Evolutionary conservation across 2,888 invertebrate genomes (phyloP), one percentile per base, ranked within the genome.

Genomic region (Antheraea yamamai): DNA sequence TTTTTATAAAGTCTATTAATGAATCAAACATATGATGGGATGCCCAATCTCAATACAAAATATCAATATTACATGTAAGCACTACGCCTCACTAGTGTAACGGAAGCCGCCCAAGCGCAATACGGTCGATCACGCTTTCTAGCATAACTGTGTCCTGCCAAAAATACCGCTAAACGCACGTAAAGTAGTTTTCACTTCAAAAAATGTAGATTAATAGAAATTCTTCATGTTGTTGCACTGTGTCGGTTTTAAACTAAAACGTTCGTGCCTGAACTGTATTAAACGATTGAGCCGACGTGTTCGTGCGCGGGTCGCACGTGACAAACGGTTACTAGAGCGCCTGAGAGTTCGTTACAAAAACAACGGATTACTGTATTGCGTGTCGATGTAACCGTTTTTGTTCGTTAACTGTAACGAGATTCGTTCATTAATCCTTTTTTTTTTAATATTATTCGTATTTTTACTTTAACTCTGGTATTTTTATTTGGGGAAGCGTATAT

Each of bases 351-450:
- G 64, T 66, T 66, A 66, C 64, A 66, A 66, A 66, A 66, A 30
- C 64, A 66, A 66, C 18, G 64, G 64, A 66, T 66, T 66, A 66
- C 64, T 4, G 64, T 26, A 66, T 66, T 30, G 64, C 64, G 64
- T 66, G 64, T 66, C 64, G 64, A 66, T 16, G 23, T 66, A 66
- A 30, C 30, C 7, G 30, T 66, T 66, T 30, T 66, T 66, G 30
- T 66, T 30, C 64, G 64, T 66, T 30, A 66, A 23, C 64, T 7
- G 26, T 64, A 64, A 30, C 26, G 30, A 30, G 30, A 66, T 66
- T 6, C 4, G 4, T 66, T 66, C 16, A 26, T 66, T 61, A 23
- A 23, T 66, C 30, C 20, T 23, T 30, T 66, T 20, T n/a, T 66
- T 66, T 26, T 30, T 16, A 30, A 30, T 30, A 6, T 64, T 14